Evolutionary conservation across 2,797 vertebrate genomes (phyloP), one percentile per base, ranked within the genome.

Genomic region (Borostomias antarcticus): DNA sequence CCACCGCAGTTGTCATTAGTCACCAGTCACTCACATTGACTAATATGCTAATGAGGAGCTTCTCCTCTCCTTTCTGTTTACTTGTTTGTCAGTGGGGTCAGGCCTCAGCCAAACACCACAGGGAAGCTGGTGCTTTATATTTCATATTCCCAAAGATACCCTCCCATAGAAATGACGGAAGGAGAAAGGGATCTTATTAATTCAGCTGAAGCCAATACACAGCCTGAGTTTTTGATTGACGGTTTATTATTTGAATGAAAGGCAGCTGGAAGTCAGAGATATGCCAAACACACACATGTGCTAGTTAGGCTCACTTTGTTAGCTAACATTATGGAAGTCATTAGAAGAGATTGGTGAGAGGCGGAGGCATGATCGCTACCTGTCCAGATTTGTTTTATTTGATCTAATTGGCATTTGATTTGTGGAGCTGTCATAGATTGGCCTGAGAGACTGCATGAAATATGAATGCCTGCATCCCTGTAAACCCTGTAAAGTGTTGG

Each of bases 41-140:
- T n/a, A 43, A 17, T 43, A 71, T 67, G 57, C 66, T 52, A 72
- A 74, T 72, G 21, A 51, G 50, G 17, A 50, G 35, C 0, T 13
- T 33, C 40, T 69, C 37, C 66, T 67, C 40, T 50, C 3, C 26
- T 30, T 6, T 56, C 0, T 40, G 28, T 45, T 9, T 68, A 13
- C 37, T 47, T 69, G 25, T 56, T 56, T 69, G 43, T 69, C 21
- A 33, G 21, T 10, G 1, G 52, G 32, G 45, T 23, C 21, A 13
- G 40, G 10, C 17, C 45, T 59, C 17, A 40, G 35, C 52, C 29
- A 25, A 57, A 29, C 28, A 3, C 64, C 59, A 40, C 58, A 33
- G 32, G 54, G 37, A 53, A 58, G 58, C 58, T 30, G n/a, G 51
- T 57, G 23, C 28, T 21, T 61, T 25, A 66, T 37, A 13, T 57